Conservation (phyloP, 1,140 invertebrate genomes). For the Sesamia nonagrioides region DNA sequence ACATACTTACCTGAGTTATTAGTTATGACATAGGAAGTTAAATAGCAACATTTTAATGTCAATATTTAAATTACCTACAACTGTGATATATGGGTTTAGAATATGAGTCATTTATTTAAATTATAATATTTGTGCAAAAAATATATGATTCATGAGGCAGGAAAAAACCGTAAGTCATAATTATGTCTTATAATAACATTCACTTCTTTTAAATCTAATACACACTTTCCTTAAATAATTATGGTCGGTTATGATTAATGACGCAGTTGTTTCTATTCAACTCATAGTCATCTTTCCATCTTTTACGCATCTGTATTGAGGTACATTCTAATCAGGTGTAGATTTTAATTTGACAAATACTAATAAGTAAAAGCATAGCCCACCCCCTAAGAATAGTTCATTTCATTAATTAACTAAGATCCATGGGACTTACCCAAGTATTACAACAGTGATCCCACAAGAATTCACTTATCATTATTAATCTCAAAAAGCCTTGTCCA, state of each 20-base stretch:
- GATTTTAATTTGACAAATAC: too few relatives aligned
- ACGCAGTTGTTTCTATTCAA: too few relatives aligned
- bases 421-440: not conserved
- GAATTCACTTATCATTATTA: conserved; percentile 66
- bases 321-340: too few relatives aligned
- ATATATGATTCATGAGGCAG: conserved; percentile 2
- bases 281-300: too few relatives aligned
- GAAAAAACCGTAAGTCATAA: conserved; percentile 4
- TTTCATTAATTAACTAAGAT: not conserved
- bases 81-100: conserved; percentile 8
- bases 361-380: too few relatives aligned
- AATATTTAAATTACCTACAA: conserved; percentile 23
- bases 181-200: not conserved
- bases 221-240: not conserved
- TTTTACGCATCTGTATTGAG: too few relatives aligned
- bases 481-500: conserved; percentile 59
- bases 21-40: conserved; percentile 1
- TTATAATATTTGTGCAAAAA: conserved; percentile 28
- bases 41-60: conserved; percentile 30
- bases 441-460: conserved; percentile 9
- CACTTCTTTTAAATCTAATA: conserved; percentile 8
- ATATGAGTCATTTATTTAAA: conserved; percentile 20
- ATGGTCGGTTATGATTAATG: not conserved
- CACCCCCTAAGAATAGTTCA: not conserved
- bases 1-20: not conserved